Conservation (phyloP, 2,888 invertebrate species). For the Strigamia maritima region DNA sequence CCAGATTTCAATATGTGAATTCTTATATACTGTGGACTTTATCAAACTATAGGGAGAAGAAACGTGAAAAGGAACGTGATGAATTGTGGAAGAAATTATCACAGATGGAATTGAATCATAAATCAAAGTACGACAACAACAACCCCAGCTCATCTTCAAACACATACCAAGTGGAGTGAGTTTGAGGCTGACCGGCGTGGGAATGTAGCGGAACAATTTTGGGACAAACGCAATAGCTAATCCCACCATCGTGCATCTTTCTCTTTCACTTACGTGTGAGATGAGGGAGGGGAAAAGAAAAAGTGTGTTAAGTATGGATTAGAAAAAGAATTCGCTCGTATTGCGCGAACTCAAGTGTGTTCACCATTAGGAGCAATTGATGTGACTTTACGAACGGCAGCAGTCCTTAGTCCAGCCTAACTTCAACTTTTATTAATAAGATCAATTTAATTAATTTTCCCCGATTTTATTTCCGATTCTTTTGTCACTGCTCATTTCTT, state of each 20-base stretch:
- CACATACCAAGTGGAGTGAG: conserved; percentile 31
- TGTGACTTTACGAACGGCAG: conserved; percentile 25
- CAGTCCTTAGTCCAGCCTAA: conserved; percentile 32
- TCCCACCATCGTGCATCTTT: conserved; percentile 25
- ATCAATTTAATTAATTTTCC: conserved; percentile 17
- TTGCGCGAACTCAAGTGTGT: conserved; percentile 29
- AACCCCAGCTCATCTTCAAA: conserved; percentile 35
- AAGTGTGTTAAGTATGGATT: conserved; percentile 18
- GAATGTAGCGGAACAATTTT: conserved; percentile 13
- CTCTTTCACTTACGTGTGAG: conserved; percentile 10
- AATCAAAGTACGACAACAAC: conserved; percentile 44
- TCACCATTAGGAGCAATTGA: conserved; percentile 32
- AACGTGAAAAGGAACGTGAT: conserved; percentile 92
- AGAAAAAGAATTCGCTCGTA: conserved; percentile 12
- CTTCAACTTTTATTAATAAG: conserved; percentile 24
- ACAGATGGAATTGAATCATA: conserved; percentile 72
- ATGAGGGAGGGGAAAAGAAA: not conserved
- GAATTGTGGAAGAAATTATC: conserved; percentile 95
- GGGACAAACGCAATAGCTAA: conserved; percentile 26
- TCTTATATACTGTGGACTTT: conserved; percentile 10
- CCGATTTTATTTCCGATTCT: not conserved
- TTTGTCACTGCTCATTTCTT: conserved; percentile 24
- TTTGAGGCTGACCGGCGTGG: conserved; percentile 11
- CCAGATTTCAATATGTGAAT: not conserved
- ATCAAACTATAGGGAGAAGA: conserved; percentile 73